Percentiles rank a stretch among this genome's conserved stretches.
phyloP scores from a whole-genome alignment of 2,113 vertebrate genomes.

The Lepus americanus region DNA sequence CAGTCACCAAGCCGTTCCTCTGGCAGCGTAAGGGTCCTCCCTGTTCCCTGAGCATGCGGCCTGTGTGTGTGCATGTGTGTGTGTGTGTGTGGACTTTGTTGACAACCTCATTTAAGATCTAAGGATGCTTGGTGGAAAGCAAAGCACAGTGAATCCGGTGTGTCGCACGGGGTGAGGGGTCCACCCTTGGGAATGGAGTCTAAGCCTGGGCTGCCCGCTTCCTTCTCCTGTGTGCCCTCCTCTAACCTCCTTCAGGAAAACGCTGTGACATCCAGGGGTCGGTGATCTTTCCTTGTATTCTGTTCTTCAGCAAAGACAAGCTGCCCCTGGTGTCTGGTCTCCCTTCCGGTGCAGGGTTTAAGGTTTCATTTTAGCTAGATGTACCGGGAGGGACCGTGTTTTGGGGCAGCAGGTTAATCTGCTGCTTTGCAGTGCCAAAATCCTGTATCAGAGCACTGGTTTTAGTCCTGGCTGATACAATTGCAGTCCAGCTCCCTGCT shows the following conservation, averaged over 20 bases:
- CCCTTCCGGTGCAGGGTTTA: not conserved
- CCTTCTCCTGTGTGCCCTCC: not conserved
- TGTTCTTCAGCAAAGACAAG: constrained; percentile 33
- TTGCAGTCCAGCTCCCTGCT: too few relatives aligned
- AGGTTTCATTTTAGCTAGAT: constrained; percentile 20
- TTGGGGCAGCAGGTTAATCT: too few relatives aligned
- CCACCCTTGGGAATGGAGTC: not conserved
- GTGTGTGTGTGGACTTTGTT: not conserved
- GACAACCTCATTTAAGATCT: not conserved
- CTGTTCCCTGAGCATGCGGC: not conserved
- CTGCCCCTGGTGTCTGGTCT: not conserved
- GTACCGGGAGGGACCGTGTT: too few relatives aligned
- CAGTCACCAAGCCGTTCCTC: not conserved
- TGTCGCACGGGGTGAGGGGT: not conserved
- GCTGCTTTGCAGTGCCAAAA: too few relatives aligned
- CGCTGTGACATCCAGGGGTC: not conserved
- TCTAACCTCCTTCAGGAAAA: not conserved
- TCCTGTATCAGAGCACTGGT: too few relatives aligned
- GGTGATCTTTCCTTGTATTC: not conserved
- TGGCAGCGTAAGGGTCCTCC: not conserved
- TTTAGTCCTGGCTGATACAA: too few relatives aligned
- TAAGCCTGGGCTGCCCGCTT: not conserved
- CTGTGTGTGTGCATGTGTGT: not conserved
- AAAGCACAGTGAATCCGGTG: not conserved
- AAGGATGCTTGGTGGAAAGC: not conserved